Percentiles rank a stretch among this genome's conserved stretches.
These are phyloP conservation scores for Ectemnius continuus DNA, from an alignment of 2,888 invertebrate genomes.

Conservation along the genomic window DNA sequence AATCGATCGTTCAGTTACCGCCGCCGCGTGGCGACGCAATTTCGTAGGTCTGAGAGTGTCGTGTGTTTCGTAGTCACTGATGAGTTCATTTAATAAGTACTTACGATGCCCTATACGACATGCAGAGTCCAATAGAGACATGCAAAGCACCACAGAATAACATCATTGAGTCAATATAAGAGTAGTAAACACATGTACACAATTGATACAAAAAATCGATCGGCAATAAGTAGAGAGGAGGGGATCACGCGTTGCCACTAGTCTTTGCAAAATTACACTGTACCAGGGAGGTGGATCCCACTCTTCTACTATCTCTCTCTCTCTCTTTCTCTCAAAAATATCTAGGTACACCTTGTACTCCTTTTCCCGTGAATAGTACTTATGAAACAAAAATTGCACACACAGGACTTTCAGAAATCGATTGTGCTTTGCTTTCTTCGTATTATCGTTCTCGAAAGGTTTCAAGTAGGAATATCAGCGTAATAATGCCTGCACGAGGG, in stretches of 20 bases:
- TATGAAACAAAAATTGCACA: too few species aligned
- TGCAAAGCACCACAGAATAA: slow-evolving; percentile 78
- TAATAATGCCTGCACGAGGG: too few species aligned
- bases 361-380: slow-evolving; percentile 8
- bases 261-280: background rate
- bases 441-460: too few species aligned
- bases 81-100: slow-evolving; percentile 72
- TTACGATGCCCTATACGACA: slow-evolving; percentile 78
- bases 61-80: slow-evolving; percentile 62
- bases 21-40: slow-evolving; percentile 25
- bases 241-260: slow-evolving; percentile 21
- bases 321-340: slow-evolving; percentile 20
- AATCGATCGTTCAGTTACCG: slow-evolving; percentile 41
- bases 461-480: too few species aligned
- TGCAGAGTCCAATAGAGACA: slow-evolving; percentile 78
- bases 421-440: too few species aligned
- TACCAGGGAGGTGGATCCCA: background rate
- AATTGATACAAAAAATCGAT: slow-evolving; percentile 57
- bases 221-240: slow-evolving; percentile 35
- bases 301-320: slow-evolving; percentile 27
- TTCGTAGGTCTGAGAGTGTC: slow-evolving; percentile 47
- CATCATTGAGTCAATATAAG: slow-evolving; percentile 74
- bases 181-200: slow-evolving; percentile 71
- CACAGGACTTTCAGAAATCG: too few species aligned
- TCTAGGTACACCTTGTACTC: slow-evolving; percentile 20